Conservation (phyloP, 1,140 invertebrate species). For the Oryctes rhinoceros region DNA sequence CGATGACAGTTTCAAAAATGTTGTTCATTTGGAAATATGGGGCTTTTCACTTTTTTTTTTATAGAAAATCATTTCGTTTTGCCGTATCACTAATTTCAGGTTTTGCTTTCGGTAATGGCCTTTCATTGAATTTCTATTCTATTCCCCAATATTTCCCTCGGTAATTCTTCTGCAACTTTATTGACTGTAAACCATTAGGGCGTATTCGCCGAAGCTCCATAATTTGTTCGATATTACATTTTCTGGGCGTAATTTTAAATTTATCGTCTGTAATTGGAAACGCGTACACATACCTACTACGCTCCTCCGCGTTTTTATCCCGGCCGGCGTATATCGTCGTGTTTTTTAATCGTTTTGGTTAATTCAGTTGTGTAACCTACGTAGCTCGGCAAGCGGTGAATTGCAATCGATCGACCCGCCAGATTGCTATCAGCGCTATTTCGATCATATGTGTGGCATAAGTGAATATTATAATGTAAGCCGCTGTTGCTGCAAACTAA, state of each 20-base stretch:
- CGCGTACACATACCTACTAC: background rate
- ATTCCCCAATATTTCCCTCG: conserved; percentile 5
- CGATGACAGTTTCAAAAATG: too few relatives aligned
- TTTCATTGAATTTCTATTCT: background rate
- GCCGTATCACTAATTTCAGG: too few relatives aligned
- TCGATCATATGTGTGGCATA: too few relatives aligned
- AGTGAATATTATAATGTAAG: too few relatives aligned
- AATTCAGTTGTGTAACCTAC: conserved; percentile 5
- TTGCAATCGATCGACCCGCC: background rate
- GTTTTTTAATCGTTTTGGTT: conserved; percentile 22
- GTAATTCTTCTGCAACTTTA: background rate
- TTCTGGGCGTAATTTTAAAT: conserved; percentile 9
- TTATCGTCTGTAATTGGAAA: conserved; percentile 15
- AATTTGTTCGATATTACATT: conserved; percentile 19
- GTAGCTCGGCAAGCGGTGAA: background rate
- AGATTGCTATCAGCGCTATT: too few relatives aligned
- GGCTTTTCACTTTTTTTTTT: too few relatives aligned
- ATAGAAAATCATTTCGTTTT: too few relatives aligned
- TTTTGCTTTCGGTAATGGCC: too few relatives aligned
- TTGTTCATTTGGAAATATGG: too few relatives aligned
- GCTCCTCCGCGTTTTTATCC: background rate
- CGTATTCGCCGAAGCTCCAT: background rate
- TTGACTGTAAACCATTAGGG: conserved; percentile 5
- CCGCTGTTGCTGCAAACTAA: too few relatives aligned
- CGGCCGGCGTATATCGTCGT: background rate